Base-by-base conservation (phyloP, 2,113 vertebrate genomes). In the Gobiocypris rarus region DNA sequence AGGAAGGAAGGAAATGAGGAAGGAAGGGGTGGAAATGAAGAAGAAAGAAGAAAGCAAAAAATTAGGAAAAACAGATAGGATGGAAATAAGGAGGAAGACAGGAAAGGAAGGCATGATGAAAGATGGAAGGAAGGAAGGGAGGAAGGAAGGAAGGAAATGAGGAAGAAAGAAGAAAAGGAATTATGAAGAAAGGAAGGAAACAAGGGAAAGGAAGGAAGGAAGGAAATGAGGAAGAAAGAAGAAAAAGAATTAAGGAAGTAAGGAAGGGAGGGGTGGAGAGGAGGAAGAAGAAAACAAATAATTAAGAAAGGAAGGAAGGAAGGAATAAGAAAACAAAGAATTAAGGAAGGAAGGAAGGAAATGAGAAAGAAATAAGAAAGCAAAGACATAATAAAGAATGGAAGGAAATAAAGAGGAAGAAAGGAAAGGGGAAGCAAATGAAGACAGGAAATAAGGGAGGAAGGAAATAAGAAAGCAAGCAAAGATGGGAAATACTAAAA, bases 131-230 rank as follows among this genome's bases (percentile, higher is more conserved):
- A n/a, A n/a, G 19, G 59, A n/a, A 28, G 2, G 11, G 13, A 63
- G 22, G 0, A 63, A 63, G 9, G 9, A 63, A 28, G 5, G 24
- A 63, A 11, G 2, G 2, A 24, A 24, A 4, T 3, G 34, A 26
- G 0, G 58, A n/a, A 9, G 19, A 1, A 26, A 61, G 3, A n/a
- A n/a, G n/a, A n/a, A n/a, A n/a, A n/a, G n/a, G n/a, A n/a, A n/a
- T n/a, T n/a, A n/a, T n/a, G n/a, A n/a, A n/a, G n/a, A n/a, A n/a
- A n/a, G n/a, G n/a, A 8, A n/a, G 10, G 19, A 61, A 61, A 54
- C 79, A 85, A 78, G 79, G 58, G 50, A 75, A 50, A 83, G 52
- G 50, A 80, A 63, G n/a, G 34, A 75, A 56, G 83, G 50, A 81
- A 78, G 54, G 80, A 31, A n/a, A n/a, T n/a, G n/a, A n/a, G n/a